phyloP scores from a whole-genome alignment of 2,797 vertebrate genomes.

The Oryzias sinensis region DNA sequence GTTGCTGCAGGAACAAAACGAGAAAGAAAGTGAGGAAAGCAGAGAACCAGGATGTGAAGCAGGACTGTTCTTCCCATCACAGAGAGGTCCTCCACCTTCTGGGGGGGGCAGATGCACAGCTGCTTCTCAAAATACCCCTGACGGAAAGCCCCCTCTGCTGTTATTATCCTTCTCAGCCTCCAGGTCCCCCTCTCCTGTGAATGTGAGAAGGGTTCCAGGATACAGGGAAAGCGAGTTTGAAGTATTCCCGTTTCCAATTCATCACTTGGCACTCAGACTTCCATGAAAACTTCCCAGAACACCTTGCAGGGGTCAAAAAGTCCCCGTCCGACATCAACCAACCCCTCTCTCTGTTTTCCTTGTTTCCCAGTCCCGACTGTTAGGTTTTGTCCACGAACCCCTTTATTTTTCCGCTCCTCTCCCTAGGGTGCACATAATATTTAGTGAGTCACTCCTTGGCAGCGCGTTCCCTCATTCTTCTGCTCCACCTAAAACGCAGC shows the following conservation, averaged over 20 bases:
- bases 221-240: too few species aligned
- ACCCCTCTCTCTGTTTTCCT: not conserved
- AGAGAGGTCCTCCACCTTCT: constrained; percentile 49
- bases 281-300: too few species aligned
- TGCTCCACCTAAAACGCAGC: constrained; percentile 65
- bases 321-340: too few species aligned
- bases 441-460: constrained; percentile 73
- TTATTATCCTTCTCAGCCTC: constrained; percentile 27
- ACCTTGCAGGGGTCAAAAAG: too few species aligned
- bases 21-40: constrained; percentile 6
- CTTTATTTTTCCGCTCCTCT: constrained; percentile 31
- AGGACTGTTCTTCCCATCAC: constrained; percentile 44
- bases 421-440: constrained; percentile 50
- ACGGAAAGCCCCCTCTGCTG: constrained; percentile 48
- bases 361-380: not conserved
- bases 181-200: not conserved
- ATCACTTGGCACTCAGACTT: too few species aligned
- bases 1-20: constrained; percentile 2
- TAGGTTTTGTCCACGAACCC: constrained; percentile 1
- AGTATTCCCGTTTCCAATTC: too few species aligned
- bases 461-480: constrained; percentile 58
- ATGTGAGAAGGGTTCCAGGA: too few species aligned
- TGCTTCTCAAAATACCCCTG: constrained; percentile 71
- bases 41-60: constrained; percentile 38
- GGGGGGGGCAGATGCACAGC: constrained; percentile 62